Conservation (phyloP, 1,140 invertebrate species). For the Teleopsis dalmanni region DNA sequence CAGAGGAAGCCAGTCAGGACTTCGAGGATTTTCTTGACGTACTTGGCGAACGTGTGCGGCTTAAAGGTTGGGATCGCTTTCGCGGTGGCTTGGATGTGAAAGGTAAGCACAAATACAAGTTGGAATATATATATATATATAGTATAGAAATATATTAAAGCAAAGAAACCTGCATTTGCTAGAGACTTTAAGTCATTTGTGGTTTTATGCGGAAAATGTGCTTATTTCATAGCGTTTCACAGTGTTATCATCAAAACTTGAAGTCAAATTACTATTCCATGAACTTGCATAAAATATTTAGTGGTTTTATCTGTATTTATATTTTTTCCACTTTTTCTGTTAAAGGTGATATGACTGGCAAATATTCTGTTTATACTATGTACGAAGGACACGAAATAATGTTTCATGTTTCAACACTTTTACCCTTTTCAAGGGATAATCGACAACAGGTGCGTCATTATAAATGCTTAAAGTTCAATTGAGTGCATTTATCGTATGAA, state of each 20-base stretch:
- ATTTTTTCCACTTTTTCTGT: not conserved
- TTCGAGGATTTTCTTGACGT: conserved; percentile 76
- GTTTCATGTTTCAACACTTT: conserved; percentile 82
- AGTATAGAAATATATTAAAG: too few relatives aligned
- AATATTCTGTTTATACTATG: conserved; percentile 76
- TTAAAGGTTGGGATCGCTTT: conserved; percentile 85
- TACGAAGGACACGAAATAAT: conserved; percentile 86
- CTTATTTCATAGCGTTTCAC: not conserved
- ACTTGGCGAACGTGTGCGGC: conserved; percentile 71
- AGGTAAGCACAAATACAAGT: conserved; percentile 51
- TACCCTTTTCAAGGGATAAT: conserved; percentile 81
- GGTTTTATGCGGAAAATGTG: not conserved
- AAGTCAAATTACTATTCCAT: too few relatives aligned
- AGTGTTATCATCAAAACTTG: not conserved
- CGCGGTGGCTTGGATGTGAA: conserved; percentile 81
- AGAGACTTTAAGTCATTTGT: too few relatives aligned
- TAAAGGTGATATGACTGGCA: conserved; percentile 82
- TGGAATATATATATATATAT: not conserved
- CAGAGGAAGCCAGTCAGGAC: conserved; percentile 63
- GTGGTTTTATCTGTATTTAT: too few relatives aligned
- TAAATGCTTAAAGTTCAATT: not conserved
- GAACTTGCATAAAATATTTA: too few relatives aligned
- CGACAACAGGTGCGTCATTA: conserved; percentile 62
- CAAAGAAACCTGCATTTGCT: too few relatives aligned
- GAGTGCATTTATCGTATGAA: not conserved